Conservation (phyloP, 2,113 vertebrate species). For the Cairina moschata region DNA sequence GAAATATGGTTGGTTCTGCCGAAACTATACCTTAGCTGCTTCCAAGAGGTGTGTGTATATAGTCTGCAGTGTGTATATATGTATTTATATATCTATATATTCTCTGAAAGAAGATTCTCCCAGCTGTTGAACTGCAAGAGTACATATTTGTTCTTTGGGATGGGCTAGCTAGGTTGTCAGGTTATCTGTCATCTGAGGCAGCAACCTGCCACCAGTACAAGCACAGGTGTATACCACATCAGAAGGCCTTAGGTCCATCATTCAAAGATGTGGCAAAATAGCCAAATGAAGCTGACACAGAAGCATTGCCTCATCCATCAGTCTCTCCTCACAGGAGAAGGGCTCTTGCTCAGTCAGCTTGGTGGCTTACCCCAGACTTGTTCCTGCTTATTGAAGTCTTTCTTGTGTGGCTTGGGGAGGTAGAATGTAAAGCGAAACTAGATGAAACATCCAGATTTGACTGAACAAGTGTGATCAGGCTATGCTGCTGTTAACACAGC, state of each 20-base stretch:
- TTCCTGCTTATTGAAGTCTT: not conserved
- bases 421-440: not conserved
- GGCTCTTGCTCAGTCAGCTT: not conserved
- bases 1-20: not conserved
- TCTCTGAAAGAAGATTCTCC: not conserved
- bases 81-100: not conserved
- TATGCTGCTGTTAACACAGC: rapidly evolving
- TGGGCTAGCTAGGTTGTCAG: not conserved
- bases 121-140: not conserved
- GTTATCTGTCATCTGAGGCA: not conserved
- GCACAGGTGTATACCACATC: too few species aligned
- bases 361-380: not conserved
- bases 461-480: not conserved
- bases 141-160: not conserved
- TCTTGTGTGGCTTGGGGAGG: not conserved
- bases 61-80: too few species aligned
- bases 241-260: not conserved
- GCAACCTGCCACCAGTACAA: not conserved
- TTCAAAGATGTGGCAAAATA: not conserved
- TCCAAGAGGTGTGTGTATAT: too few species aligned
- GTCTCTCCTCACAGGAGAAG: not conserved
- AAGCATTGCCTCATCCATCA: not conserved
- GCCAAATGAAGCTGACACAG: not conserved
- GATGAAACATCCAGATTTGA: not conserved
- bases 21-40: not conserved